Conservation (phyloP, 2,888 invertebrate genomes). For the Erynnis tages region DNA sequence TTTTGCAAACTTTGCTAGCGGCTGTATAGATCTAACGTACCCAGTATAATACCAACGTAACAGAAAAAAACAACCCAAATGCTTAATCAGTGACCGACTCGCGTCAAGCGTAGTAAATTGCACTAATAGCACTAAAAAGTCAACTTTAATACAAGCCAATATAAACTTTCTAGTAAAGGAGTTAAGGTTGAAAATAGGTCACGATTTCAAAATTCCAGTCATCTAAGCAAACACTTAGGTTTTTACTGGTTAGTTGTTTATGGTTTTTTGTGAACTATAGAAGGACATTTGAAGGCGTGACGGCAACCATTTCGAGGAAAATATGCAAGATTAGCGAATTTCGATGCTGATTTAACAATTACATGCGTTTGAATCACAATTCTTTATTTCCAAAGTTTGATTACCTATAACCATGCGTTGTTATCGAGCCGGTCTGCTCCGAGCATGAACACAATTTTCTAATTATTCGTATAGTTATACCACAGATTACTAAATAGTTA, state of each 20-base stretch:
- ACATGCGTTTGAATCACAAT: no score
- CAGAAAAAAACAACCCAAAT: conserved; percentile 19
- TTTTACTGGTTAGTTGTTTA: conserved; percentile 10
- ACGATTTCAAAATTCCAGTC: background rate
- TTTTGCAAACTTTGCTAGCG: no score
- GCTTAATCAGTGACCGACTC: conserved; percentile 10
- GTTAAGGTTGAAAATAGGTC: conserved; percentile 19
- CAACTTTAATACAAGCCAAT: background rate
- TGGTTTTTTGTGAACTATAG: conserved; percentile 8
- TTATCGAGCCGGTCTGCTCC: no score
- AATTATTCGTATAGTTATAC: no score
- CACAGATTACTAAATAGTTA: no score
- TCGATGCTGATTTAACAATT: no score
- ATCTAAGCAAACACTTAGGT: conserved; percentile 10
- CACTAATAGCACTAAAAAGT: conserved; percentile 21
- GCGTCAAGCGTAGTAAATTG: conserved; percentile 17
- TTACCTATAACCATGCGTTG: no score
- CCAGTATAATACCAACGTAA: conserved; percentile 1
- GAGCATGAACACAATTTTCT: no score
- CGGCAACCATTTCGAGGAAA: conserved; percentile 3
- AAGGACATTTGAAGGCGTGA: conserved; percentile 17
- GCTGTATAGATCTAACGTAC: no score
- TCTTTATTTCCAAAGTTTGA: no score
- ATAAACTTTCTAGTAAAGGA: conserved; percentile 1
- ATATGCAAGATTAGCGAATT: no score